These are phyloP conservation scores for Ciona savignyi DNA, from an alignment of 23 tunicate species.

Conservation along the genomic window DNA sequence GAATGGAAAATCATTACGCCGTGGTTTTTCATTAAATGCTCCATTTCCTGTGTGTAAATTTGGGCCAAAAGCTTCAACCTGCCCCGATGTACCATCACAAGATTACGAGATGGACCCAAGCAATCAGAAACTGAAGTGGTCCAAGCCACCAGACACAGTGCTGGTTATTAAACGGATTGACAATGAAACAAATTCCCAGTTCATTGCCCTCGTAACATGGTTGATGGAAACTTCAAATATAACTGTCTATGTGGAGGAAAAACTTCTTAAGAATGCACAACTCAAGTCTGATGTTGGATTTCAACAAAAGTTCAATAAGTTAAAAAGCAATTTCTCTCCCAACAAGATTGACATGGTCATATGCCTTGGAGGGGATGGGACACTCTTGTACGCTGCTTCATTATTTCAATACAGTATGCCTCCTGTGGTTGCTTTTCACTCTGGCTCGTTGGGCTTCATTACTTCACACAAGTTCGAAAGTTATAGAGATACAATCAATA, in stretches of 20 bases:
- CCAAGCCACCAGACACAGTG: constrained; percentile 41
- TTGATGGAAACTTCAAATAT: constrained; percentile 18
- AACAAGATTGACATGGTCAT: constrained; percentile 39
- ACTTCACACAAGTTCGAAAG: constrained; percentile 35
- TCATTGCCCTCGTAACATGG: constrained; percentile 24
- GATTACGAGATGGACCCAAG: constrained; percentile 2
- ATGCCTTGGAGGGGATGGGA: constrained; percentile 85
- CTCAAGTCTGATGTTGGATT: neutral
- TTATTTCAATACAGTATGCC: constrained; percentile 66
- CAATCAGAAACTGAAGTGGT: constrained; percentile 41
- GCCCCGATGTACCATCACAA: neutral
- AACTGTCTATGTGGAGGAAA: constrained; percentile 52
- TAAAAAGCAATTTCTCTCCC: constrained; percentile 1
- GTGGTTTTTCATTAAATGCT: constrained; percentile 33
- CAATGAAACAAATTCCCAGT: constrained; percentile 13
- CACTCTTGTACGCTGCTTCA: constrained; percentile 69
- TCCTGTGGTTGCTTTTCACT: constrained; percentile 63
- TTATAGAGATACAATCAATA: constrained; percentile 20
- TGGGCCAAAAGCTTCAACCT: constrained; percentile 60
- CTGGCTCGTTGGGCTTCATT: constrained; percentile 69
- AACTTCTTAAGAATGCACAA: constrained; percentile 11
- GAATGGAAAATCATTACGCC: neutral
- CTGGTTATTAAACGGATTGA: constrained; percentile 54
- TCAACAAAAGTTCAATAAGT: neutral
- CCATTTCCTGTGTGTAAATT: constrained; percentile 36